Conservation (phyloP, 2,888 invertebrate genomes). For the Drosophila flavopinicola region DNA sequence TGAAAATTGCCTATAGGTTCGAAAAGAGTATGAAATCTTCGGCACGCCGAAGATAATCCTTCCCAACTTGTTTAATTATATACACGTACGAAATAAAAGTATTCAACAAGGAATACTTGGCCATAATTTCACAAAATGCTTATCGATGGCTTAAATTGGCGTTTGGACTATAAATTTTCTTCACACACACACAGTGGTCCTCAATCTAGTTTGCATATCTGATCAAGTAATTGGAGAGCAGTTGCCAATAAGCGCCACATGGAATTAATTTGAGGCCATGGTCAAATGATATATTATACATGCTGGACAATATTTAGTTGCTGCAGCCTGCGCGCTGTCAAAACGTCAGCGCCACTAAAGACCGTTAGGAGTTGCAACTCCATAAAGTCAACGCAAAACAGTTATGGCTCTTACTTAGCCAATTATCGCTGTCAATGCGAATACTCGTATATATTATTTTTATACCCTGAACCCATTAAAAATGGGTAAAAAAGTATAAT, state of each 20-base stretch:
- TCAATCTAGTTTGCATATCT: constrained; percentile 6
- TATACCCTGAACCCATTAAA: no score
- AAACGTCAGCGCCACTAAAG: constrained; percentile 14
- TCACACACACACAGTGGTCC: not conserved
- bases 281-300: constrained; percentile 13
- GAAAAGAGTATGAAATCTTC: no score
- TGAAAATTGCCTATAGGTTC: no score
- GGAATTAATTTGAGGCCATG: constrained; percentile 48
- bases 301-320: constrained; percentile 31
- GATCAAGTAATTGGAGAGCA: not conserved
- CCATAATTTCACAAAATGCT: constrained; percentile 14
- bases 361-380: constrained; percentile 20
- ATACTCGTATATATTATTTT: constrained; percentile 64
- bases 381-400: constrained; percentile 18
- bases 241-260: no score
- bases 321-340: constrained; percentile 51
- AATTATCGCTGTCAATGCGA: constrained; percentile 75
- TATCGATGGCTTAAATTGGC: constrained; percentile 5
- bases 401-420: constrained; percentile 36
- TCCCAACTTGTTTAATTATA: no score
- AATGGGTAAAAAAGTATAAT: no score
- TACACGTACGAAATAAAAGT: no score
- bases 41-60: no score
- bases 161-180: constrained; percentile 9
- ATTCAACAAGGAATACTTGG: not conserved